These are phyloP conservation scores for Tetheella fluctuosa DNA, from an alignment of 2,888 invertebrate species.

Conservation along the genomic window DNA sequence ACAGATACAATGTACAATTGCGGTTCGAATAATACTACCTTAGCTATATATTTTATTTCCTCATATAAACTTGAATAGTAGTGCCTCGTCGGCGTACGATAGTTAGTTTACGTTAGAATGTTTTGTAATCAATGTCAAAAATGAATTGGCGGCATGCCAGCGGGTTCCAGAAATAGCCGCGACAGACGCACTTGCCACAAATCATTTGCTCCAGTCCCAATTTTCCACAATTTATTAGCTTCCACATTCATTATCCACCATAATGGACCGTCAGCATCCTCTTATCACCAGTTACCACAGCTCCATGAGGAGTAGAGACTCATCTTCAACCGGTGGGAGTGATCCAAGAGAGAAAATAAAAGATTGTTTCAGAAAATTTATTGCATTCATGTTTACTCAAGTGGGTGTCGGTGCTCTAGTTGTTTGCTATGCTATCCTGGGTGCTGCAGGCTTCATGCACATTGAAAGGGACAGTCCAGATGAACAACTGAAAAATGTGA, in stretches of 20 bases:
- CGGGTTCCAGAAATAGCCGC: conserved; percentile 67
- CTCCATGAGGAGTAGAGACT: conserved; percentile 86
- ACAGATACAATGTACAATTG: too few relatives aligned
- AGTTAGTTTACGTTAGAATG: conserved; percentile 22
- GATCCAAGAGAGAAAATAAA: conserved; percentile 91
- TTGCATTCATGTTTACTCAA: conserved; percentile 97
- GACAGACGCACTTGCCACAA: conserved; percentile 40
- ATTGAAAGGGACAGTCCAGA: conserved; percentile 88
- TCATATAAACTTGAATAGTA: background rate
- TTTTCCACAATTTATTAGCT: conserved; percentile 27
- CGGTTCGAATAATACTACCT: too few relatives aligned
- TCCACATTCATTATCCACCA: conserved; percentile 12
- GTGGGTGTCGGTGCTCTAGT: conserved; percentile 95
- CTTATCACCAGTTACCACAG: conserved; percentile 79
- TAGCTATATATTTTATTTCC: background rate
- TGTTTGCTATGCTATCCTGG: conserved; percentile 93
- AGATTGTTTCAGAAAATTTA: conserved; percentile 92
- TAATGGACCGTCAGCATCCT: conserved; percentile 70
- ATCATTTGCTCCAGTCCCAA: conserved; percentile 39
- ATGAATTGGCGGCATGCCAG: conserved; percentile 67
- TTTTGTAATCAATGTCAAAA: conserved; percentile 64
- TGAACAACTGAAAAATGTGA: conserved; percentile 78
- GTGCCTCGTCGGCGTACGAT: background rate
- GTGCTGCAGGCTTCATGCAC: conserved; percentile 91
- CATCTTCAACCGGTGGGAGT: conserved; percentile 86